phyloP scores from a whole-genome alignment of 2,888 invertebrate genomes.

The Nephrotoma guestfalica region DNA sequence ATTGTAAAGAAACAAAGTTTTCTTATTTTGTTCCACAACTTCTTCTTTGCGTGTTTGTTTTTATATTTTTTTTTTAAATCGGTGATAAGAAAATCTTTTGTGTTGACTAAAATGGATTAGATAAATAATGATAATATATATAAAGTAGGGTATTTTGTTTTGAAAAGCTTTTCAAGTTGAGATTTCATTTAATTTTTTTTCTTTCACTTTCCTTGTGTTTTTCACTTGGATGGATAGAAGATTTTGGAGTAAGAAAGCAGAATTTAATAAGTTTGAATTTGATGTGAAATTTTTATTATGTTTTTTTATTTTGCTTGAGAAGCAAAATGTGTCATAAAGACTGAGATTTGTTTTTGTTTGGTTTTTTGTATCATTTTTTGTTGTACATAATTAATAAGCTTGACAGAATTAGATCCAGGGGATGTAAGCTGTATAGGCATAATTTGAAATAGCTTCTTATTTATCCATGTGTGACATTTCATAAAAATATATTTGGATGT shows the following conservation, averaged over 20 bases:
- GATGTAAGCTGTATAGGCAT: no score
- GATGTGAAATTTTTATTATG: not conserved
- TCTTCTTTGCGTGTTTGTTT: not conserved
- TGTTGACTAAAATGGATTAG: not conserved
- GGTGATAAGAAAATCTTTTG: not conserved
- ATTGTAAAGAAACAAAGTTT: not conserved
- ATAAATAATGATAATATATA: not conserved
- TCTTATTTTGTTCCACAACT: not conserved
- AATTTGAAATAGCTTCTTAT: no score
- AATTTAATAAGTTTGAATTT: not conserved
- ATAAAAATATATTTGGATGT: no score
- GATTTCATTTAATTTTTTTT: not conserved
- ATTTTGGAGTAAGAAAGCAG: not conserved
- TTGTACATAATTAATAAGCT: not conserved
- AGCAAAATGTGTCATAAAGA: not conserved
- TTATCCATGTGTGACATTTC: no score
- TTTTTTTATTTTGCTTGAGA: not conserved
- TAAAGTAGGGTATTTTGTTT: not conserved
- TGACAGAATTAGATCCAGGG: not conserved
- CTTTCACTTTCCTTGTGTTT: not conserved
- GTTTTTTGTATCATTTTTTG: not conserved
- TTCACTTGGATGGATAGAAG: not conserved
- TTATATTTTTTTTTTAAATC: not conserved
- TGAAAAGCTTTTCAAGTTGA: not conserved
- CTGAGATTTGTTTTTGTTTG: not conserved